Evolutionary conservation across 2,888 invertebrate genomes (phyloP), one percentile per base, ranked within the genome.

Genomic region (Odontocolon sp.): DNA sequence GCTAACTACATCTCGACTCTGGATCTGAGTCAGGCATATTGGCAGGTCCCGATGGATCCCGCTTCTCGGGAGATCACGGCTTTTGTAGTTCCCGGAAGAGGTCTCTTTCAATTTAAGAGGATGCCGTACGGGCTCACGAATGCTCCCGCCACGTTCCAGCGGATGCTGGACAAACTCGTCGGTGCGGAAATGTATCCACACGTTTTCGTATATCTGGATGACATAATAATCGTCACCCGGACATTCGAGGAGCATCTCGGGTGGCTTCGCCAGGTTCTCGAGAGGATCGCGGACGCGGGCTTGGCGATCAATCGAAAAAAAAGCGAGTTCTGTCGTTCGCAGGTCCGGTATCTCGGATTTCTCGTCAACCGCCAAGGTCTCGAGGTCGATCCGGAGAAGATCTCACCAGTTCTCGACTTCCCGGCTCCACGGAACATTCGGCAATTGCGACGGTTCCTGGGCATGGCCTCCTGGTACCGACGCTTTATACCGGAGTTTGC

Each of bases 391-490:
- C 80, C 78, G 0, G 79, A 79, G 0, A 81, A 77, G 16, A 68
- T 76, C 0, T 42, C 16, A 1, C 71, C 80, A 0, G 75, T 82
- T 0, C 3, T 75, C 0, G 63, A 83, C 1, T 82, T 81, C 16
- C 84, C 83, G 1, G n/a, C n/a, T 0, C 86, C 87, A 0, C 66
- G 14, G 0, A 83, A 54, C 5, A 23, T 82, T 1, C 80, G 76
- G 6, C 77, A 84, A 23, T 23, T 87, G 0, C 75, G 82, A 0
- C 61, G 81, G 0, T 87, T 87, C 45, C n/a, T 88, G 0, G 88
- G 87, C 0, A 69, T 87, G 68, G 77, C 78, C 0, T 82, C 81
- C 0, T 88, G 86, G 84, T 88, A 87, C 56, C 77, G 85, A 0
- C 79, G 81, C 0, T 86, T 84, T 47, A 77, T 87, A 0, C 74